Base-by-base conservation (phyloP, 2,888 invertebrate genomes). In the Eristalis intricaria region DNA sequence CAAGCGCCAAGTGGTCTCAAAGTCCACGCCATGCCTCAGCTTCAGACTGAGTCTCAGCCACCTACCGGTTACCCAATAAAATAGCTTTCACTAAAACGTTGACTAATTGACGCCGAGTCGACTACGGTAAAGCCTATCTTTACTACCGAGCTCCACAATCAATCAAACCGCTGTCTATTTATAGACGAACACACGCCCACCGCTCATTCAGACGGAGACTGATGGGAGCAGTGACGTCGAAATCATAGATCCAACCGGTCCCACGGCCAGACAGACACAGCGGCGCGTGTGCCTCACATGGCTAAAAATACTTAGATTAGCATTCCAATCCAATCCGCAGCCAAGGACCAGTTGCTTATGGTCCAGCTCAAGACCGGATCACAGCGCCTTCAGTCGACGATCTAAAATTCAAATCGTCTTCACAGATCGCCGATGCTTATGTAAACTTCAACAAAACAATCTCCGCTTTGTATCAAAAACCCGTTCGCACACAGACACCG, bases 281-380 rank as follows among this genome's bases (percentile, higher is more conserved):
- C 32, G 66, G 64, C 70, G 78, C 58, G 70, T 70, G 64, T 58
- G 23, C 50, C 23, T 26, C 29, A 13, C n/a, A n/a, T 22, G 22
- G 19, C 63, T 35, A 63, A 10, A n/a, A 66, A 29, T 15, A 65
- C 10, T 13, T 22, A 22, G 23, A 29, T 13, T 13, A 61, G 68
- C 60, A 86, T 85, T 74, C 73, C 32, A 32, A 8, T 32, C 26
- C 74, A 86, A 8, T 32, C 63, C 74, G n/a, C n/a, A 74, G 50
- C 74, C 85, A 86, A 85, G 85, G 82, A 74, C 73, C 64, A 69
- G 19, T 58, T 10, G 29, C 10, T 32, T 11, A 8, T n/a, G 22
- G 38, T 10, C 43, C 56, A 50, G 4, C 35, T 50, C 13, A 29
- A 56, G 63, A 26, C 56, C 73, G 23, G 43, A 26, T 61, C 58